These are phyloP conservation scores for Notothenia coriiceps DNA, from an alignment of 2,113 vertebrate species.

Conservation along the genomic window DNA sequence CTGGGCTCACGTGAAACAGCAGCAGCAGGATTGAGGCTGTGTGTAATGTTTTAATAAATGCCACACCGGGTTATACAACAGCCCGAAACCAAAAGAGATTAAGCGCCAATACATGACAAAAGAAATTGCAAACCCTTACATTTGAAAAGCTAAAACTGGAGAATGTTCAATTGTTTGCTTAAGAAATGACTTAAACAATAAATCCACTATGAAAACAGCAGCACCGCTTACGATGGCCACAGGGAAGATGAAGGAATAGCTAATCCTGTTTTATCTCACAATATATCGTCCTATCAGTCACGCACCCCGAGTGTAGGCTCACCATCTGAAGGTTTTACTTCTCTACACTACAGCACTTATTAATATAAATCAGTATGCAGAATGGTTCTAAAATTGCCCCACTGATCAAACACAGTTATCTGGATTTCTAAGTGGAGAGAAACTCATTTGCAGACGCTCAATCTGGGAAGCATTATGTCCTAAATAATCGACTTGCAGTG, in stretches of 20 bases:
- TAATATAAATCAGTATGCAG: slow-evolving; percentile 6
- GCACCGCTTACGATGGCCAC: neutral
- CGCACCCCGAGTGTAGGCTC: neutral
- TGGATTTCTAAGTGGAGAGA: slow-evolving; percentile 27
- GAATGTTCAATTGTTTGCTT: too few relatives aligned
- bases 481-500: slow-evolving; percentile 33
- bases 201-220: too few relatives aligned
- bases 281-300: neutral
- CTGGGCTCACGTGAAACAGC: too few relatives aligned
- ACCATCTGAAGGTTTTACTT: neutral
- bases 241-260: neutral
- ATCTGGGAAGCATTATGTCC: slow-evolving; percentile 64
- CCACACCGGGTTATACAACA: neutral
- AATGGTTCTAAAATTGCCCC: slow-evolving; percentile 7
- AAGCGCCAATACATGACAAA: too few relatives aligned
- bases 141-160: too few relatives aligned
- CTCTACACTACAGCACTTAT: slow-evolving; percentile 2
- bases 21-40: too few relatives aligned
- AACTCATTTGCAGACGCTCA: slow-evolving; percentile 36
- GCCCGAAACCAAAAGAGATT: neutral
- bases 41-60: too few relatives aligned
- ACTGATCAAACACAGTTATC: slow-evolving; percentile 40
- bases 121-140: too few relatives aligned
- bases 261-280: neutral
- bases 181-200: too few relatives aligned